phyloP scores from a whole-genome alignment of 2,113 vertebrate species.

The Bostrychus sinensis region DNA sequence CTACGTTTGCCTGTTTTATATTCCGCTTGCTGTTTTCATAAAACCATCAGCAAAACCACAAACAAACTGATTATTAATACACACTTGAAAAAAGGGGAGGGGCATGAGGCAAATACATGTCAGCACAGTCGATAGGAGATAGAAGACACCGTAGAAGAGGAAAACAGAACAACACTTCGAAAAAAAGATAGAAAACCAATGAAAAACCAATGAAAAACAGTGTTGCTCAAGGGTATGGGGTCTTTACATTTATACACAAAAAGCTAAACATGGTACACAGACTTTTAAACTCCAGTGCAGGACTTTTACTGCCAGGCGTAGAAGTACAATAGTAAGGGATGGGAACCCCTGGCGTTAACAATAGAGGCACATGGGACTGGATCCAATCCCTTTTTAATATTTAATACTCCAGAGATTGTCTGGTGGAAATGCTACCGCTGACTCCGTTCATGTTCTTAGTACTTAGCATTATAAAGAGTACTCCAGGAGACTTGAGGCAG shows the following conservation, averaged over 20 bases:
- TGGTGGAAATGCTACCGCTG: no score
- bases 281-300: conserved; percentile 66
- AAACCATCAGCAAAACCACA: conserved; percentile 79
- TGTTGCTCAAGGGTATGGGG: conserved; percentile 65
- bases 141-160: conserved; percentile 64
- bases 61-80: conserved; percentile 76
- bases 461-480: background rate
- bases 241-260: conserved; percentile 84
- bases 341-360: conserved; percentile 26
- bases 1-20: conserved; percentile 42
- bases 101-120: conserved; percentile 72
- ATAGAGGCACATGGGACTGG: conserved; percentile 49
- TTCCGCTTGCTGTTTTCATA: conserved; percentile 54
- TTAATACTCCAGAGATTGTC: conserved; percentile 9
- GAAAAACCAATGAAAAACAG: conserved; percentile 78
- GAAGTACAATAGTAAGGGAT: conserved; percentile 44
- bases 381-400: conserved; percentile 8
- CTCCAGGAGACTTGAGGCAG: background rate
- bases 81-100: conserved; percentile 53
- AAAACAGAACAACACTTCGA: conserved; percentile 69
- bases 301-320: conserved; percentile 38
- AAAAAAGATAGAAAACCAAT: conserved; percentile 70
- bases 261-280: conserved; percentile 75
- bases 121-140: conserved; percentile 71
- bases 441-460: background rate